Evolutionary conservation across 2,113 vertebrate species (phyloP).

Genomic region (Chamaea fasciata): DNA sequence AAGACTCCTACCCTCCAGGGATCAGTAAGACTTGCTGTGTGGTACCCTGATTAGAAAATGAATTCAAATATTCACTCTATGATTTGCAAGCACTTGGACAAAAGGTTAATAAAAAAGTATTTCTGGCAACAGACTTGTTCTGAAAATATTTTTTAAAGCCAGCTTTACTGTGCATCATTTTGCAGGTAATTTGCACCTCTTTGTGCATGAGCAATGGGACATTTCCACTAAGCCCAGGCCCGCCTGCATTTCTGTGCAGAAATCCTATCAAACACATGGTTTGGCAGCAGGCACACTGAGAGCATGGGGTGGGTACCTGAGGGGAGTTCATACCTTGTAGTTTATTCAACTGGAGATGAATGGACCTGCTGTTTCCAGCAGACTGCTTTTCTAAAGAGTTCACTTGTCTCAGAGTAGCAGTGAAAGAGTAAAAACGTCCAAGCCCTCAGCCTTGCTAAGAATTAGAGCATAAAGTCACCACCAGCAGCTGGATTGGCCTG

Average conservation of each 20-base stretch:
- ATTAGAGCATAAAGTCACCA: not conserved
- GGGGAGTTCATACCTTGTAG: not conserved
- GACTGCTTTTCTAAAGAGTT: not conserved
- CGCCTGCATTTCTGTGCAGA: not conserved
- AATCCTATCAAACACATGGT: not conserved
- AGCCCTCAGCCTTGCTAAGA: not conserved
- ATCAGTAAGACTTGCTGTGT: not conserved
- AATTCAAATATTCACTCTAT: not conserved
- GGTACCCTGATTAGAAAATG: not conserved
- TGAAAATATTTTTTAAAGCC: not conserved
- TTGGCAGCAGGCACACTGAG: not conserved
- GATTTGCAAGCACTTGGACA: not conserved
- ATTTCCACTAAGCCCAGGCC: not conserved
- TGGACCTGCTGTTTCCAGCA: not conserved
- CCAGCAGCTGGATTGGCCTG: not conserved
- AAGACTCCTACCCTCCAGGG: not conserved
- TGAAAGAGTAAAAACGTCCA: not conserved
- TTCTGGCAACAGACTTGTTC: not conserved
- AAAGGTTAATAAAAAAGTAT: not conserved
- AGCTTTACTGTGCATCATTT: not conserved
- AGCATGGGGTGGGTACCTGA: not conserved
- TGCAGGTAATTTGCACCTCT: not conserved
- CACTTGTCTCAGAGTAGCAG: not conserved
- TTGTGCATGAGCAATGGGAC: not conserved
- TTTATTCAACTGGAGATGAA: not conserved